Evolutionary conservation across 2,797 vertebrate genomes (phyloP).

Genomic region (Salarias fasciatus): DNA sequence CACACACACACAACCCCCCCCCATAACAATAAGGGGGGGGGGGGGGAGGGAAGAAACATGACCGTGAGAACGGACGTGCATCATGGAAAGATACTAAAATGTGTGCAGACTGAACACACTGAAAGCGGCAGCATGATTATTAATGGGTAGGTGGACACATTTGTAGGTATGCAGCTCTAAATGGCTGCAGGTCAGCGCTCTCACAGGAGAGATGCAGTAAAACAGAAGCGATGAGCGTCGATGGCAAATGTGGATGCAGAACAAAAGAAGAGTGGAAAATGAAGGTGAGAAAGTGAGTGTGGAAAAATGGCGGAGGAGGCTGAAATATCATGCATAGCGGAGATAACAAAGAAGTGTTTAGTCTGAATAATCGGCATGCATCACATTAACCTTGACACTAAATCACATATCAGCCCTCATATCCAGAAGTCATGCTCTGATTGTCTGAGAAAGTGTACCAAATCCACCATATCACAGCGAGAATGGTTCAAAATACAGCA

Average conservation of each 20-base stretch:
- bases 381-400: conserved; percentile 4
- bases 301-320: neutral
- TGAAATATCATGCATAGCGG: neutral
- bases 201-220: neutral
- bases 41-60: conserved; percentile 16
- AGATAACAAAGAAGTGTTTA: neutral
- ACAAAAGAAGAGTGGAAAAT: neutral
- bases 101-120: neutral
- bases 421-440: conserved; percentile 48
- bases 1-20: no score
- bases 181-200: conserved; percentile 47
- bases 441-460: conserved; percentile 44
- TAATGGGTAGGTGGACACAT: conserved; percentile 57
- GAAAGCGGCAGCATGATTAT: conserved; percentile 48
- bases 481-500: conserved; percentile 29
- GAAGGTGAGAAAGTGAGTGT: neutral
- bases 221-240: neutral
- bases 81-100: neutral
- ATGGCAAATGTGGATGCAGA: neutral
- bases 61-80: conserved; percentile 25
- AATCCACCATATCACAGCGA: conserved; percentile 31
- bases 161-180: conserved; percentile 45
- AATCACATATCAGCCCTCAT: conserved; percentile 26
- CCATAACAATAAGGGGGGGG: no score
- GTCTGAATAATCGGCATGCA: conserved; percentile 14